phyloP scores from a whole-genome alignment of 1,140 invertebrate genomes.

The Chlorops oryzae region DNA sequence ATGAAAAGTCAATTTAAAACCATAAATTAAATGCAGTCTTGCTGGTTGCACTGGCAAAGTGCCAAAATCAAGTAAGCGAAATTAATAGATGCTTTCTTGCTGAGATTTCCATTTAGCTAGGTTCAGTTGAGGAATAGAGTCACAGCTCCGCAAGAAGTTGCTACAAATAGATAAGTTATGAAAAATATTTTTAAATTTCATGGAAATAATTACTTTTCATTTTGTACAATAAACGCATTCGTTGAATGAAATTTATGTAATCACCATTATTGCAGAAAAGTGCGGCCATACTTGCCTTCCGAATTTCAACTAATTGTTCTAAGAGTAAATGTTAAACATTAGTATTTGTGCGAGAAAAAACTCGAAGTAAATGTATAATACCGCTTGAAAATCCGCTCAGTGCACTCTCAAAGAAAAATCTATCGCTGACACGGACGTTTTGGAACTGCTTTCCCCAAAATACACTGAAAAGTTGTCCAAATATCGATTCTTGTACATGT shows the following conservation, averaged over 20 bases:
- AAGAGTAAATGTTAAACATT: too few relatives aligned
- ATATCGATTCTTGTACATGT: conserved; percentile 65
- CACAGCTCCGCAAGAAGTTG: too few relatives aligned
- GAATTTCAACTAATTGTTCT: conserved; percentile 81
- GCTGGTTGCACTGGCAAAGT: too few relatives aligned
- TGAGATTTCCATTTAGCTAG: too few relatives aligned
- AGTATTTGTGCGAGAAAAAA: not conserved
- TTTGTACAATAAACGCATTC: conserved; percentile 53
- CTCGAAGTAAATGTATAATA: conserved; percentile 44
- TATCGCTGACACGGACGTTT: conserved; percentile 70
- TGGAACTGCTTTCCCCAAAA: conserved; percentile 84
- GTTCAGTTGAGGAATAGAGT: too few relatives aligned
- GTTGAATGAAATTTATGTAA: conserved; percentile 68
- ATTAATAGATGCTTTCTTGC: too few relatives aligned
- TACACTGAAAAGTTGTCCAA: conserved; percentile 86
- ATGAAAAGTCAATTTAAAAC: too few relatives aligned
- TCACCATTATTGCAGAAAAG: conserved; percentile 81
- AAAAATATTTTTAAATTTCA: too few relatives aligned
- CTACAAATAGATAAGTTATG: too few relatives aligned
- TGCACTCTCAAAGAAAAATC: conserved; percentile 77
- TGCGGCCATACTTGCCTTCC: conserved; percentile 72
- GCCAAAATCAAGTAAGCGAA: too few relatives aligned
- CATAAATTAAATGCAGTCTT: too few relatives aligned
- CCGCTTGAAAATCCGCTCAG: conserved; percentile 64
- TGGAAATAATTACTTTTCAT: conserved; percentile 25